phyloP scores from a whole-genome alignment of 1,140 invertebrate species.

The Dendroctonus ponderosae region DNA sequence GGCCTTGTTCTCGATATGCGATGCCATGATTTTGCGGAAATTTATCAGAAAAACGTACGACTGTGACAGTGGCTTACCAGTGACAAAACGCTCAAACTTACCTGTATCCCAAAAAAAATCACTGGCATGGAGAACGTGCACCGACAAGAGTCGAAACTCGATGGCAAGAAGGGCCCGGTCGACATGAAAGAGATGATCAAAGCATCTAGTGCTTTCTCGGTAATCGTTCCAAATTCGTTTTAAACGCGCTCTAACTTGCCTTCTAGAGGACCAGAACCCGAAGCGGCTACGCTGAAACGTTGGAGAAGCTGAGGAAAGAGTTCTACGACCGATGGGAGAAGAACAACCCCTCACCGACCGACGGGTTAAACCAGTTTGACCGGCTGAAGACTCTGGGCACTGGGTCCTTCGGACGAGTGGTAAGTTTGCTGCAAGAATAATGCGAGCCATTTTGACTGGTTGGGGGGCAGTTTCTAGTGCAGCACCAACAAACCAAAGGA shows the following conservation, averaged over 20 bases:
- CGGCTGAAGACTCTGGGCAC: constrained; percentile 67
- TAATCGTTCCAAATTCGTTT: neutral
- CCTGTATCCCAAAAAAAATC: neutral
- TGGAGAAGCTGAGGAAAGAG: constrained; percentile 37
- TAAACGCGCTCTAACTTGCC: neutral
- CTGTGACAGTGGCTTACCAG: no score
- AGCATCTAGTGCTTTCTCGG: constrained; percentile 12
- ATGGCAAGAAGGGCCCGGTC: neutral
- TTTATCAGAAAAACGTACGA: neutral
- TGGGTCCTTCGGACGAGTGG: constrained; percentile 85
- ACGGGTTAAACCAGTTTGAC: constrained; percentile 37
- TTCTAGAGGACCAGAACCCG: constrained; percentile 30
- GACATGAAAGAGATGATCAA: constrained; percentile 26
- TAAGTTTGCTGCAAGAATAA: constrained; percentile 40
- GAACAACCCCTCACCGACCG: constrained; percentile 24
- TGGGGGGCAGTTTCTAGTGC: constrained; percentile 63
- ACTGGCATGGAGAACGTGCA: neutral
- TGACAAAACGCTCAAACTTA: neutral
- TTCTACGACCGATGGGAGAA: constrained; percentile 38
- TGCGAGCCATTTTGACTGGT: neutral
- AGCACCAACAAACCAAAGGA: constrained; percentile 72
- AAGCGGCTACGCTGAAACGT: constrained; percentile 33
- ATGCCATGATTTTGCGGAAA: constrained; percentile 62
- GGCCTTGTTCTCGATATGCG: constrained; percentile 90
- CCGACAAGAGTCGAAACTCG: neutral